These are phyloP conservation scores for Aplodontia rufa DNA, from an alignment of 2,113 vertebrate species.

Conservation along the genomic window DNA sequence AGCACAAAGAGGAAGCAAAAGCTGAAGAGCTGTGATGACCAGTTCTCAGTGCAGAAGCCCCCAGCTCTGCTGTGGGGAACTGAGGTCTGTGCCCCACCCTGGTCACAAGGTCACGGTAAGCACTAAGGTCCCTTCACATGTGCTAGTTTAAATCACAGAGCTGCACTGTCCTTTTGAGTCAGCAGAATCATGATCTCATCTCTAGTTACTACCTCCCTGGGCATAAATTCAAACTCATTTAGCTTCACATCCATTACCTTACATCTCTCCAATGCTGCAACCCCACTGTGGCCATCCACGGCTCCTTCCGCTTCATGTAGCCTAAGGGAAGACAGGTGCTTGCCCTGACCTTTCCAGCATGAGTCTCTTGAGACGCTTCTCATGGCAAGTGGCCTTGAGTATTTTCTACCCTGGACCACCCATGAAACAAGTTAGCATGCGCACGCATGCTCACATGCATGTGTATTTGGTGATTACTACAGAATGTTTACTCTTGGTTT, in stretches of 20 bases:
- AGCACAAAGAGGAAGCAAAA: background rate
- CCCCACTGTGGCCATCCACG: fast-evolving
- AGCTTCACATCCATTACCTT: background rate
- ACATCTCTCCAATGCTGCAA: background rate
- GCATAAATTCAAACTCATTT: background rate
- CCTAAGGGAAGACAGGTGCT: background rate
- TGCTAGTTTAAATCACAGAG: background rate
- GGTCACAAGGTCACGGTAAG: background rate
- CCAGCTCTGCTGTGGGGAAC: background rate
- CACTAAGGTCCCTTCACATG: background rate
- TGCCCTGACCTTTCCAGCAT: background rate
- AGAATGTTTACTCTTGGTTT: background rate
- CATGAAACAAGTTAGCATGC: background rate
- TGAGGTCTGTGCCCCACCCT: background rate
- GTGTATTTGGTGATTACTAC: background rate
- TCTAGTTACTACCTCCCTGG: background rate
- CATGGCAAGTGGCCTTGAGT: background rate
- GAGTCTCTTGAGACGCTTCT: background rate
- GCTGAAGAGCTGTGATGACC: background rate
- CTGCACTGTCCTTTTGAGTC: background rate
- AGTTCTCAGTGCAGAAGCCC: background rate
- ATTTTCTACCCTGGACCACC: background rate
- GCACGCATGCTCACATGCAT: background rate
- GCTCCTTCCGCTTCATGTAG: background rate
- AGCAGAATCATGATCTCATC: background rate